phyloP scores from a whole-genome alignment of 1,140 invertebrate genomes.

The Drosophila trapezifrons region DNA sequence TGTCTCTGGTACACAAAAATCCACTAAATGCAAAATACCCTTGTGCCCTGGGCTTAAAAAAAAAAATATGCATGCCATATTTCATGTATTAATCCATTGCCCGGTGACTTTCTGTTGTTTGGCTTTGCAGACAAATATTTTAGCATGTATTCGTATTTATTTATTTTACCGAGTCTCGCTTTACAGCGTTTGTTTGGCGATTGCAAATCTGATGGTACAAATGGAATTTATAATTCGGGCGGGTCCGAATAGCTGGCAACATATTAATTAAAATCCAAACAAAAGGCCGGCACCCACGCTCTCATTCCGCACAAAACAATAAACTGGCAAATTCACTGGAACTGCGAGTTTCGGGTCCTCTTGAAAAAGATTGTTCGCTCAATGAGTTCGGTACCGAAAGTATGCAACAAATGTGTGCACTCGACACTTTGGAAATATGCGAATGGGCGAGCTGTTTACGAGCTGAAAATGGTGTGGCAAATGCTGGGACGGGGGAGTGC shows the following conservation, averaged over 20 bases:
- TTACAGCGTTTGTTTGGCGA: slow-evolving; percentile 30
- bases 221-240: slow-evolving; percentile 28
- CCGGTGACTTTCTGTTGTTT: slow-evolving; percentile 35
- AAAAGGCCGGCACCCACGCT: background rate
- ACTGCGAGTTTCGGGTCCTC: slow-evolving; percentile 1
- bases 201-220: slow-evolving; percentile 29
- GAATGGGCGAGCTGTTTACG: background rate
- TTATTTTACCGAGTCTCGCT: slow-evolving; percentile 34
- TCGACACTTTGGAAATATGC: slow-evolving; percentile 28
- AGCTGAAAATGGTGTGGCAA: slow-evolving; percentile 1
- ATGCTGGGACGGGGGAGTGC: background rate
- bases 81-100: slow-evolving; percentile 17
- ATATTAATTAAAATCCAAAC: slow-evolving; percentile 44
- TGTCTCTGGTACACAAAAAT: background rate
- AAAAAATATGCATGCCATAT: slow-evolving; percentile 17
- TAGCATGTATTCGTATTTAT: slow-evolving; percentile 42
- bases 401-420: slow-evolving; percentile 36
- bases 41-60: background rate
- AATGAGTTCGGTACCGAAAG: slow-evolving; percentile 15
- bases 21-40: background rate
- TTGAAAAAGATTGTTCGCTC: slow-evolving; percentile 5
- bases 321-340: slow-evolving; percentile 39
- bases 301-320: slow-evolving; percentile 29
- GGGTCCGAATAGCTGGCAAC: slow-evolving; percentile 15
- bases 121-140: slow-evolving; percentile 39